phyloP scores from a whole-genome alignment of 2,888 invertebrate species.

The Argynnis bischoffii region DNA sequence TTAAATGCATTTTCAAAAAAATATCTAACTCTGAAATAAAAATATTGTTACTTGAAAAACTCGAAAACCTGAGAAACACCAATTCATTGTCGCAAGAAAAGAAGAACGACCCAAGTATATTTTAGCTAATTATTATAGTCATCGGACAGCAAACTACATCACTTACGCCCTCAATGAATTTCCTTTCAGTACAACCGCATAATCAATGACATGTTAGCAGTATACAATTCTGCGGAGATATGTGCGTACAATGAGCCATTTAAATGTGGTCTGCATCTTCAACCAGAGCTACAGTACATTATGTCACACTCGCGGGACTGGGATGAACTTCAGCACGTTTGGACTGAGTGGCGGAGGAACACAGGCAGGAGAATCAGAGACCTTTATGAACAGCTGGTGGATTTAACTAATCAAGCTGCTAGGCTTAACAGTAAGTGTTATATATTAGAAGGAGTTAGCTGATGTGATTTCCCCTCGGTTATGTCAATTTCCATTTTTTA shows the following conservation, averaged over 20 bases:
- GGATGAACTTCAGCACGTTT: constrained; percentile 93
- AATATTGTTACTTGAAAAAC: too few relatives aligned
- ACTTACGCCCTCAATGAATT: too few relatives aligned
- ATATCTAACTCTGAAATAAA: too few relatives aligned
- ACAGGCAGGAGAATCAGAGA: constrained; percentile 91
- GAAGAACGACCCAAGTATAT: too few relatives aligned
- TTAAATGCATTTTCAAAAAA: too few relatives aligned
- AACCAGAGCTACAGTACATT: constrained; percentile 88
- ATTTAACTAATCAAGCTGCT: constrained; percentile 91
- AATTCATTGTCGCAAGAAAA: too few relatives aligned
- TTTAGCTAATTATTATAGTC: too few relatives aligned
- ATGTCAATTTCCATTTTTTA: too few relatives aligned
- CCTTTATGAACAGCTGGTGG: constrained; percentile 89
- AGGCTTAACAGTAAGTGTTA: constrained; percentile 87
- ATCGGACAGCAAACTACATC: too few relatives aligned
- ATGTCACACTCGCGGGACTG: constrained; percentile 91
- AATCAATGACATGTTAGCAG: constrained; percentile 93
- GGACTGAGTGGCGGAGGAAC: constrained; percentile 95
- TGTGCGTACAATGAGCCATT: constrained; percentile 93
- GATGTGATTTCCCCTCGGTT: too few relatives aligned
- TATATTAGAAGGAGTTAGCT: too few relatives aligned
- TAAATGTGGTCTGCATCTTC: constrained; percentile 89
- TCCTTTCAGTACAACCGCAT: constrained; percentile 90
- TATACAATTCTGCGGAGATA: constrained; percentile 92
- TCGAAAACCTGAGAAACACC: too few relatives aligned